Evolutionary conservation across 2,113 vertebrate genomes (phyloP), one percentile per base, ranked within the genome.

Genomic region (Siniperca knerii): DNA sequence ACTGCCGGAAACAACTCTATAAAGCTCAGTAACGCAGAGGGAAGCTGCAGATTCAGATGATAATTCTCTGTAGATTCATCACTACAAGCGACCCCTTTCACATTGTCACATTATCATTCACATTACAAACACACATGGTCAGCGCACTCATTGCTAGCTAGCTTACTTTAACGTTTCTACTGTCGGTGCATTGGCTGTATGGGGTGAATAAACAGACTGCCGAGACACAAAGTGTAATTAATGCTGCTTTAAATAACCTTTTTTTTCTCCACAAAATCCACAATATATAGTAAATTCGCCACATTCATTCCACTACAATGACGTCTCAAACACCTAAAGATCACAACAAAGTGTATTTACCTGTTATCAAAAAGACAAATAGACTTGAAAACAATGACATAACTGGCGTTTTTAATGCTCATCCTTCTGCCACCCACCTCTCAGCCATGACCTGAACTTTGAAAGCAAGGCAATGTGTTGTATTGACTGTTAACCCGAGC

Each of bases 401-500:
- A 7, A 70, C n/a, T 54, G 8, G 0, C 12, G 15, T 78, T 54
- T 78, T 82, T 48, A 67, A 54, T 21, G 54, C 46, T 78, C 54
- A 25, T 76, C 40, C 50, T 60, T 2, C 65, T 64, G 60, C 68
- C 78, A 72, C 35, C 73, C 82, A 62, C 62, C 66, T 68, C 60
- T 77, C 42, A 62, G 66, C 61, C 29, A 29, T 81, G 82, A 87
- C 82, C 89, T 64, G 37, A 52, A 40, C 64, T 82, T 77, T 77
- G 58, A 86, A 87, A 70, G 57, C 40, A 60, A 55, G 61, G 68
- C 78, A 20, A 16, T 62, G 50, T 42, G 69, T 81, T 90, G 90
- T 93, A 92, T 92, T 89, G 91, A 91, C 89, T 77, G 64, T 79
- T 81, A 68, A 72, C 70, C 58, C 58, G 7, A 29, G 66, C 65